A percentile compares a stretch with the other conserved stretches of the same genome.
phyloP scores from a whole-genome alignment of 2,113 vertebrate genomes.

The Sinocyclocheilus rhinocerous region DNA sequence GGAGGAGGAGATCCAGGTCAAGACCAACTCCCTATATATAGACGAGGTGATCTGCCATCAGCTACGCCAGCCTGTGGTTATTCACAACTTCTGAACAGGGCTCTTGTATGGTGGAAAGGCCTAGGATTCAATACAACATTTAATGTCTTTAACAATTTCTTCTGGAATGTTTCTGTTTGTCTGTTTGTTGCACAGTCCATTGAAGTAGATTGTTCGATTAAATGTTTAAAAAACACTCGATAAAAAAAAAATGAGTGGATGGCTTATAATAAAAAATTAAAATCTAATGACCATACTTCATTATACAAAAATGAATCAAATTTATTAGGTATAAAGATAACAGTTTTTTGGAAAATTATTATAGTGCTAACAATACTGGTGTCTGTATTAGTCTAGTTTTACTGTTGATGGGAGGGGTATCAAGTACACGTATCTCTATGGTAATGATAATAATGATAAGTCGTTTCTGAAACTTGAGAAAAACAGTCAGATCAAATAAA shows the following conservation, averaged over 20 bases:
- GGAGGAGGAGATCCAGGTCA: slow-evolving; percentile 84
- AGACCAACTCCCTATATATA: slow-evolving; percentile 84
- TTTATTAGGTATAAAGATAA: too few species aligned
- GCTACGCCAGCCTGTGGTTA: slow-evolving; percentile 77
- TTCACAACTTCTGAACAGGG: slow-evolving; percentile 72
- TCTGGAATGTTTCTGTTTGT: neutral
- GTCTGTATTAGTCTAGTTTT: neutral
- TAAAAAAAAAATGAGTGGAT: neutral
- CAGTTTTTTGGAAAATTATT: neutral
- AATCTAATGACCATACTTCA: too few species aligned
- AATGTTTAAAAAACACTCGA: neutral
- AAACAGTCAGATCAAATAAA: neutral
- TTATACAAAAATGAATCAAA: too few species aligned
- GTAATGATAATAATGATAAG: neutral
- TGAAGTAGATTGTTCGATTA: neutral
- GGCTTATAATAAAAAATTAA: too few species aligned
- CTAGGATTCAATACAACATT: neutral
- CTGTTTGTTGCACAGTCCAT: neutral
- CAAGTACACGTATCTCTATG: neutral
- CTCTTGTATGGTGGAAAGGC: neutral
- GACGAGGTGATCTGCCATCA: slow-evolving; percentile 87
- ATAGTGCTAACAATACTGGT: neutral
- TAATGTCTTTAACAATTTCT: neutral
- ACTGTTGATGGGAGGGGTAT: neutral
- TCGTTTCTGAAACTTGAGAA: neutral